These are phyloP conservation scores for Pristionchus entomophagus DNA, from an alignment of 2,888 invertebrate genomes.

Conservation along the genomic window DNA sequence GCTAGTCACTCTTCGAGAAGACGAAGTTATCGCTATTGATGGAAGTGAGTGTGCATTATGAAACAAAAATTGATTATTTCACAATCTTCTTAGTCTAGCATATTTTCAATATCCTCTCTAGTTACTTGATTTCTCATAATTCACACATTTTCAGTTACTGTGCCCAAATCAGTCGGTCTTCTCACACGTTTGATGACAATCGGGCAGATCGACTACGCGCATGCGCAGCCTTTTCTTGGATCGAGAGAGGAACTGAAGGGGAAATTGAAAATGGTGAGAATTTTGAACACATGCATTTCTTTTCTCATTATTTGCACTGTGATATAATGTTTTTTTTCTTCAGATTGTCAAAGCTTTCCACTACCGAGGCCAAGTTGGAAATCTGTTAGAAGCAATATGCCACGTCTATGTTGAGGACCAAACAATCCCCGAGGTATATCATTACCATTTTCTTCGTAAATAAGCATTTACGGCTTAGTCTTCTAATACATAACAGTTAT, in stretches of 20 bases:
- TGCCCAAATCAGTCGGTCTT: not conserved
- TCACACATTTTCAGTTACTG: not conserved
- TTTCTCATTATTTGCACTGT: no score
- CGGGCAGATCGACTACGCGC: not conserved
- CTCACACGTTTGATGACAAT: not conserved
- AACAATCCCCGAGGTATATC: not conserved
- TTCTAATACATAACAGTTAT: no score
- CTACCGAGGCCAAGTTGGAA: not conserved
- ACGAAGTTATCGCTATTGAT: not conserved
- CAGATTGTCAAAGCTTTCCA: not conserved
- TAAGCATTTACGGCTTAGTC: no score
- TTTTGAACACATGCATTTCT: not conserved
- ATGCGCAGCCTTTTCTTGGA: conserved; percentile 24
- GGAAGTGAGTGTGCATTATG: not conserved
- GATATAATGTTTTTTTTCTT: no score
- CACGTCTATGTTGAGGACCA: not conserved
- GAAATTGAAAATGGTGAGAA: conserved; percentile 36
- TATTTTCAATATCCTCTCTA: not conserved
- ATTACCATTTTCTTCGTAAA: not conserved
- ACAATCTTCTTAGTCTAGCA: not conserved
- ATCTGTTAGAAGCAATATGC: not conserved
- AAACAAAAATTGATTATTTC: not conserved
- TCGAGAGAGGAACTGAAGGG: conserved; percentile 29
- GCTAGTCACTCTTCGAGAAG: not conserved
- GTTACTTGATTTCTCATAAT: not conserved